Conservation (phyloP, 1,140 invertebrate genomes). For the Megalonaias nervosa region DNA sequence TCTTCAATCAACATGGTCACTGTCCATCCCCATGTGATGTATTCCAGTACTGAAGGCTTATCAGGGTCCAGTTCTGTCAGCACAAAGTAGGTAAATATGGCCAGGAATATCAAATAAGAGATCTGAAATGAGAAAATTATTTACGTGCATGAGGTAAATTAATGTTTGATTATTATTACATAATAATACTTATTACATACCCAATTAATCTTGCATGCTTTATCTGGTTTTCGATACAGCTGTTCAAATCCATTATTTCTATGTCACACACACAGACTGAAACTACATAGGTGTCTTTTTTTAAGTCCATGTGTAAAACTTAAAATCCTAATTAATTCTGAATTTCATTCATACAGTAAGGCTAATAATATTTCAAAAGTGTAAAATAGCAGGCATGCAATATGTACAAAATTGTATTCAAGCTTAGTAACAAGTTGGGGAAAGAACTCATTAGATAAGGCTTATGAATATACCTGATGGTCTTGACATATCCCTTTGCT, state of each 20-base stretch:
- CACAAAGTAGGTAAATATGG: constrained; percentile 63
- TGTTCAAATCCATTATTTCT: not conserved
- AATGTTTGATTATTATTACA: not conserved
- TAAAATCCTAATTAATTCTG: no score
- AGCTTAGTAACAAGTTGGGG: no score
- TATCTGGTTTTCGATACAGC: not conserved
- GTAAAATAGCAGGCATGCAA: no score
- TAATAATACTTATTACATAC: not conserved
- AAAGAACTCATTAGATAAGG: no score
- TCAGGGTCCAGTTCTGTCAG: constrained; percentile 57
- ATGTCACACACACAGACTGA: not conserved
- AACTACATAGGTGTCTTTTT: no score
- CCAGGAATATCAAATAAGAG: constrained; percentile 60
- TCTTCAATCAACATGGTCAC: constrained; percentile 60
- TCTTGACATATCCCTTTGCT: no score
- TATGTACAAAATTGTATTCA: no score
- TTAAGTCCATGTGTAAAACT: not conserved
- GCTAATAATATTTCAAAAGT: no score
- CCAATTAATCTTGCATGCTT: no score
- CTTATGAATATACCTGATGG: no score
- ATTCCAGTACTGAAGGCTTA: constrained; percentile 47
- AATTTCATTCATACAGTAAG: no score
- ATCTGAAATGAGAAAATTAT: constrained; percentile 49
- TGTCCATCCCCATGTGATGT: constrained; percentile 56
- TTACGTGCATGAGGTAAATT: not conserved